These are phyloP conservation scores for Odontomyia ornata DNA, from an alignment of 2,888 invertebrate species.

Conservation along the genomic window DNA sequence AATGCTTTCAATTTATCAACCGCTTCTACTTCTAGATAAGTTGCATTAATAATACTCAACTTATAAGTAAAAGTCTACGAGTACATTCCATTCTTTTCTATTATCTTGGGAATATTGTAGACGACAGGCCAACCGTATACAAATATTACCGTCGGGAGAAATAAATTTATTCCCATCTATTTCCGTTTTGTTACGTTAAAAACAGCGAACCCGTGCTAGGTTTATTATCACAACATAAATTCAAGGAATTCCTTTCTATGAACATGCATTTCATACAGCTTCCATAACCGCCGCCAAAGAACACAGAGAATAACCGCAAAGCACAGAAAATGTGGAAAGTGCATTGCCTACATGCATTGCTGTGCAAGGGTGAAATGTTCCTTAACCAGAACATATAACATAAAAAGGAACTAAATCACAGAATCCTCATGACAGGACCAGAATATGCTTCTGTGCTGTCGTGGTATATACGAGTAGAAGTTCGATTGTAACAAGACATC, in stretches of 20 bases:
- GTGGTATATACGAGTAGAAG: conserved; percentile 9
- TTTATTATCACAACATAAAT: conserved; percentile 18
- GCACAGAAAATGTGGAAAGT: background rate
- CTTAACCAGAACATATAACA: background rate
- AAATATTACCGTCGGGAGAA: background rate
- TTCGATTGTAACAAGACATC: too few relatives aligned
- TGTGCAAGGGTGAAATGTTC: too few relatives aligned
- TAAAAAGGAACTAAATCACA: conserved; percentile 4
- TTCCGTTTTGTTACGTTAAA: background rate
- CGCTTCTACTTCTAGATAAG: too few relatives aligned
- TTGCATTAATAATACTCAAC: too few relatives aligned
- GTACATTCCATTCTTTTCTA: too few relatives aligned
- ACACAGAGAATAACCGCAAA: background rate
- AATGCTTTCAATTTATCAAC: too few relatives aligned
- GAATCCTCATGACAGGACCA: background rate
- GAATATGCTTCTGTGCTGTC: conserved; percentile 15
- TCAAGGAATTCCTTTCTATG: background rate
- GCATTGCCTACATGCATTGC: background rate
- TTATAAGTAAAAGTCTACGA: too few relatives aligned
- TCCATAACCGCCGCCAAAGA: background rate
- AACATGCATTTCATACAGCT: background rate
- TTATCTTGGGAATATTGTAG: background rate
- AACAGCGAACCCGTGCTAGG: background rate
- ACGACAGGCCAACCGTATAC: background rate
- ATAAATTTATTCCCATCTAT: conserved; percentile 3